Percentiles rank a stretch among this genome's conserved stretches.
Conservation (phyloP, 1,140 invertebrate genomes). For the Macrobrachium rosenbergii region DNA sequence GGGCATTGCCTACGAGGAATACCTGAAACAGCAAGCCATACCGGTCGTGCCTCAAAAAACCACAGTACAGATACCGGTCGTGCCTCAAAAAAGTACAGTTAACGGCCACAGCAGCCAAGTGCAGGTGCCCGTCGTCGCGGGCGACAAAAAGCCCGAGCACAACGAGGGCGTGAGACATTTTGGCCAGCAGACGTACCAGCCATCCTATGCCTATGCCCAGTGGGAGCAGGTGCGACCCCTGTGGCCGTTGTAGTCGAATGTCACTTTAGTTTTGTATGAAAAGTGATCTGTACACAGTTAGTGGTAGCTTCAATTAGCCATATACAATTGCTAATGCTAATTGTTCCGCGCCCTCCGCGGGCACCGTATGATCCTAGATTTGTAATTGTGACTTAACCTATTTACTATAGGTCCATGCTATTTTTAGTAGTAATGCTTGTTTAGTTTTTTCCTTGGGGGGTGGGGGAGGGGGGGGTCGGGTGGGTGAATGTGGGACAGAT, state of each 20-base stretch:
- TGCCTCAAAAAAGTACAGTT: slow-evolving; percentile 25
- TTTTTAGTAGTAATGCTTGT: no score
- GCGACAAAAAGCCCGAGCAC: slow-evolving; percentile 36
- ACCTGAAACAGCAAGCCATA: slow-evolving; percentile 4
- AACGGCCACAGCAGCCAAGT: slow-evolving; percentile 17
- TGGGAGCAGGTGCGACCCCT: slow-evolving; percentile 55
- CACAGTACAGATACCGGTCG: background rate
- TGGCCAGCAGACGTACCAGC: slow-evolving; percentile 50
- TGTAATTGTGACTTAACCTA: no score
- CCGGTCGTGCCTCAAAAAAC: slow-evolving; percentile 25
- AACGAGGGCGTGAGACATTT: slow-evolving; percentile 42
- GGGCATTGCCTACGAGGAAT: slow-evolving; percentile 10
- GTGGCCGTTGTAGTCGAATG: slow-evolving; percentile 56
- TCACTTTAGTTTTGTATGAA: background rate
- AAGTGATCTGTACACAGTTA: no score
- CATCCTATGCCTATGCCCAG: slow-evolving; percentile 48
- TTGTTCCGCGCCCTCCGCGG: no score
- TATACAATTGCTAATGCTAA: no score
- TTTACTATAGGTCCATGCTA: no score
- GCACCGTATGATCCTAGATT: no score
- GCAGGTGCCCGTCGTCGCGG: background rate
- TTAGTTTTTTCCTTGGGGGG: no score
- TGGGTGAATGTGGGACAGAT: no score
- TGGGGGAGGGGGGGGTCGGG: no score
- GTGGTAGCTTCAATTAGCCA: no score